Evolutionary conservation across 2,113 vertebrate genomes (phyloP).

Genomic region (Embiotoca jacksoni): DNA sequence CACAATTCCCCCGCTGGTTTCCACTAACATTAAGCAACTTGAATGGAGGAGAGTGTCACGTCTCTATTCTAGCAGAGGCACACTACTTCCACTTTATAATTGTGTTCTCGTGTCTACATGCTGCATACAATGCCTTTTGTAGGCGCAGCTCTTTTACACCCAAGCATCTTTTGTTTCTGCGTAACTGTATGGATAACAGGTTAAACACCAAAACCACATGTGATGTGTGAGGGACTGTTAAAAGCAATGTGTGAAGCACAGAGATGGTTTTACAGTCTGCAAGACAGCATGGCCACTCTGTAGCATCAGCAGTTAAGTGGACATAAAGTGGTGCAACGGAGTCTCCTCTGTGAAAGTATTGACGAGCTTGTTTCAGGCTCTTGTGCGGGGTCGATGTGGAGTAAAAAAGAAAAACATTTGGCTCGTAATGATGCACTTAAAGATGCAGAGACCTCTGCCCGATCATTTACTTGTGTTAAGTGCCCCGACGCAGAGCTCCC

Average conservation of each 20-base stretch:
- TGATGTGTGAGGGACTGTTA: background rate
- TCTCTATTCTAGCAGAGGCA: constrained; percentile 33
- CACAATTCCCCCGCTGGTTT: constrained; percentile 4
- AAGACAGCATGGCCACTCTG: background rate
- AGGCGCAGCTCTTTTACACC: constrained; percentile 11
- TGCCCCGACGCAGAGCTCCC: background rate
- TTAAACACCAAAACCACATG: background rate
- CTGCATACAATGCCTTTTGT: constrained; percentile 70
- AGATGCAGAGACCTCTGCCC: constrained; percentile 26
- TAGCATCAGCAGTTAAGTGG: constrained; percentile 29
- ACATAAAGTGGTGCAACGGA: constrained; percentile 45
- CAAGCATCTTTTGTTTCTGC: background rate
- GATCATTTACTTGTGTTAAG: background rate
- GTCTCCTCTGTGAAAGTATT: constrained; percentile 74
- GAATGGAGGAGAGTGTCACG: constrained; percentile 59
- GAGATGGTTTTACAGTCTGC: background rate
- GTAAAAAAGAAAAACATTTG: constrained; percentile 40
- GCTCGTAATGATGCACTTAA: constrained; percentile 72
- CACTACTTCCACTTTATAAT: constrained; percentile 54
- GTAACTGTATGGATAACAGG: constrained; percentile 30
- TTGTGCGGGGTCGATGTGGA: constrained; percentile 52
- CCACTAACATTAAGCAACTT: constrained; percentile 29
- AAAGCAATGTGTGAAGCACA: background rate
- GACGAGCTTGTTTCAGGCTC: constrained; percentile 56
- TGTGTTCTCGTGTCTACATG: constrained; percentile 50